These are phyloP conservation scores for Myripristis jacobus DNA, from an alignment of 2,797 vertebrate species.

Conservation along the genomic window DNA sequence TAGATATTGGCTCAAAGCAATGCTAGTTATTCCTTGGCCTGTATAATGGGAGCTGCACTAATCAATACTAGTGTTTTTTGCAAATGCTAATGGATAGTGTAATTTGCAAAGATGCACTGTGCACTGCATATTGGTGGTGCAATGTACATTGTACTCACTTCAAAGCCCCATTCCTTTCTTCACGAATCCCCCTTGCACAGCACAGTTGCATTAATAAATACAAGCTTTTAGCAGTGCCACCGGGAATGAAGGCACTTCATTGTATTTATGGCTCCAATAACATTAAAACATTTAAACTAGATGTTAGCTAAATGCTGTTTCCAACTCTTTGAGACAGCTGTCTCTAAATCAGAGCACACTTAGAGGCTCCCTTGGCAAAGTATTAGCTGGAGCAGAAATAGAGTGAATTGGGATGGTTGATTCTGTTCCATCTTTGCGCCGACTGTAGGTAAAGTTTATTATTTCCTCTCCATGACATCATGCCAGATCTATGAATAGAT, in stretches of 20 bases:
- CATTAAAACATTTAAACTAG: constrained; percentile 52
- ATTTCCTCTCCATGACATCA: neutral
- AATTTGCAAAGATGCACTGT: constrained; percentile 43
- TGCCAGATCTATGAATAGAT: neutral
- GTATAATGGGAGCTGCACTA: constrained; percentile 27
- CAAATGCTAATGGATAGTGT: constrained; percentile 56
- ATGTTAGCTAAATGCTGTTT: constrained; percentile 56
- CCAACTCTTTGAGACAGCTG: constrained; percentile 36
- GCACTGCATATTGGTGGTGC: constrained; percentile 3
- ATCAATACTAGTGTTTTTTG: constrained; percentile 48
- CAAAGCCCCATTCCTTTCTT: constrained; percentile 19
- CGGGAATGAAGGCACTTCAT: constrained; percentile 45
- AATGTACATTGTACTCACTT: constrained; percentile 9
- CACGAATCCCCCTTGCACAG: constrained; percentile 23
- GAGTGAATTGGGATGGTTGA: constrained; percentile 5
- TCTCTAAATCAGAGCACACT: constrained; percentile 57
- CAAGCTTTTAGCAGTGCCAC: constrained; percentile 53
- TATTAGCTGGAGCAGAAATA: constrained; percentile 11
- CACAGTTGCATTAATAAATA: constrained; percentile 54
- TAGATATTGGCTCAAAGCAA: constrained; percentile 12
- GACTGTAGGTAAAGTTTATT: neutral
- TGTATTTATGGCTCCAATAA: constrained; percentile 57
- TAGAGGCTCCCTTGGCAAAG: constrained; percentile 18
- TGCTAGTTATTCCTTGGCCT: constrained; percentile 6
- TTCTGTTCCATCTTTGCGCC: constrained; percentile 8